A percentile compares a stretch with the other conserved stretches of the same genome.
These are phyloP conservation scores for Condylura cristata DNA, from an alignment of 2,113 vertebrate species.

Conservation along the genomic window DNA sequence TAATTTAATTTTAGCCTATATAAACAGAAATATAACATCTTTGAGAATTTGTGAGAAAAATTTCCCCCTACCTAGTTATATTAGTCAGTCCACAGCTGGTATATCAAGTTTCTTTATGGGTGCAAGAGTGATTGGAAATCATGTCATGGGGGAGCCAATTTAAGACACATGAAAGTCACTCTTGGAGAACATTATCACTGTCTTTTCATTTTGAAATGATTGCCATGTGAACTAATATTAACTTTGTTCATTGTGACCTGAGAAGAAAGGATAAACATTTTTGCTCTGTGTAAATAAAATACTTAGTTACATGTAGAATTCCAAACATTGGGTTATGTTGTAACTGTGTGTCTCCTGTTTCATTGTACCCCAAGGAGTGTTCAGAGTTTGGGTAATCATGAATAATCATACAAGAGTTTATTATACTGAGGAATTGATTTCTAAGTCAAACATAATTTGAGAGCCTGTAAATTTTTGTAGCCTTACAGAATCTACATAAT, in stretches of 20 bases:
- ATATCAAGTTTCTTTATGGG: background rate
- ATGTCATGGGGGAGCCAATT: background rate
- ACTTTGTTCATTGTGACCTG: background rate
- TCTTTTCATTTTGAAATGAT: background rate
- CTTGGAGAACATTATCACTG: background rate
- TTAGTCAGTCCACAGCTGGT: slow-evolving; percentile 29
- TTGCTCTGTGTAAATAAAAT: background rate
- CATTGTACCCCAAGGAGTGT: background rate
- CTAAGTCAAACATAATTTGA: background rate
- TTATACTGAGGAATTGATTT: background rate
- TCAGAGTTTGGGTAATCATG: background rate
- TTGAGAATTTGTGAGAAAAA: slow-evolving; percentile 18
- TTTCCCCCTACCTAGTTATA: accelerated
- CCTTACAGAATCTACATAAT: background rate
- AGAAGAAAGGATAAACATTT: background rate
- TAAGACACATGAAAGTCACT: background rate
- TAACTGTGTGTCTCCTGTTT: background rate
- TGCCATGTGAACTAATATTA: background rate
- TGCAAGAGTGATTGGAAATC: background rate
- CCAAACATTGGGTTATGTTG: background rate
- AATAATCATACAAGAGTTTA: background rate
- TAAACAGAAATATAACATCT: slow-evolving; percentile 15
- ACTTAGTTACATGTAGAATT: background rate
- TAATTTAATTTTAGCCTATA: slow-evolving; percentile 57
- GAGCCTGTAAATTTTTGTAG: background rate